Evolutionary conservation across 2,113 vertebrate genomes (phyloP).

Genomic region (Coregonus clupeaformis): DNA sequence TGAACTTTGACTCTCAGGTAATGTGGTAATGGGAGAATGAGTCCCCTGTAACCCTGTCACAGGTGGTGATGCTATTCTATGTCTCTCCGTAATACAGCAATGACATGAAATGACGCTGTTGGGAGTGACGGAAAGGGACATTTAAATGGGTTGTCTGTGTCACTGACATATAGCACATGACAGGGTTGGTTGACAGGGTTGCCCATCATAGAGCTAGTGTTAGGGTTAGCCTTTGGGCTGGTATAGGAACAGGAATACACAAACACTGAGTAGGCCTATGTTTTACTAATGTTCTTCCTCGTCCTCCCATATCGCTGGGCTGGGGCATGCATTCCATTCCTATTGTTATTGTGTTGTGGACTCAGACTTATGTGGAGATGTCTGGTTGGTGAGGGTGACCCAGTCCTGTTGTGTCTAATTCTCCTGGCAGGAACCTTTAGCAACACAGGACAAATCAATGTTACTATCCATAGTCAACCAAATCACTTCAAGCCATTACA

Average conservation of each 20-base stretch:
- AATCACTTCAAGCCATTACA: background rate
- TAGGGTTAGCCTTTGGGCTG: background rate
- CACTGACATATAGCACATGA: background rate
- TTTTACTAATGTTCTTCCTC: background rate
- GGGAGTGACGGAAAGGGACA: no score
- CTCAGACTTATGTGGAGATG: background rate
- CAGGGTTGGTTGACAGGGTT: background rate
- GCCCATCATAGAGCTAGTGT: background rate
- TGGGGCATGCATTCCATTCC: background rate
- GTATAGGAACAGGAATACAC: background rate
- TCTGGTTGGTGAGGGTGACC: background rate
- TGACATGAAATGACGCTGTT: no score
- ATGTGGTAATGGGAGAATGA: background rate
- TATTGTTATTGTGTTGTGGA: background rate
- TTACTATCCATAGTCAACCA: background rate
- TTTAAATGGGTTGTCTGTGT: background rate
- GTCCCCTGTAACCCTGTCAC: background rate
- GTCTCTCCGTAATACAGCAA: background rate
- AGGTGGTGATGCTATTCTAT: background rate
- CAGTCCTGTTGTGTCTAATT: constrained; percentile 51
- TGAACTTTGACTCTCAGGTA: constrained; percentile 34
- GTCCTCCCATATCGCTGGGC: background rate
- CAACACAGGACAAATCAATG: background rate
- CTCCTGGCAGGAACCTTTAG: constrained; percentile 74
- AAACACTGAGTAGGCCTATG: background rate